Evolutionary conservation across 2,888 invertebrate species (phyloP).

Genomic region (Caenorhabditis sp.): DNA sequence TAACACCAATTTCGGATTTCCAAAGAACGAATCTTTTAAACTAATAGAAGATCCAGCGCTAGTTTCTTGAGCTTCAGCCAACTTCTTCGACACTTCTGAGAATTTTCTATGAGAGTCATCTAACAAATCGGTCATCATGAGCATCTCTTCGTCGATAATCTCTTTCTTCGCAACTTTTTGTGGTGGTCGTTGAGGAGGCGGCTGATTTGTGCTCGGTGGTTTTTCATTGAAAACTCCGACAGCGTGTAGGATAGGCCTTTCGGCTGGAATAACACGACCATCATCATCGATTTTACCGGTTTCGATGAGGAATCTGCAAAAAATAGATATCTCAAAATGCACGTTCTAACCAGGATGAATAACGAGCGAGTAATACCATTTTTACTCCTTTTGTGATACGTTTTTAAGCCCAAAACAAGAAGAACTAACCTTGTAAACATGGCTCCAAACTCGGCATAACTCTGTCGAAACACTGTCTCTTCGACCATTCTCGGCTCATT

Average conservation of each 20-base stretch:
- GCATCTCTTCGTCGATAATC: slow-evolving; percentile 19
- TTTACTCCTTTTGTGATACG: no score
- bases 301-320: slow-evolving; percentile 17
- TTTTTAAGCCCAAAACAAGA: no score
- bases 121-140: slow-evolving; percentile 14
- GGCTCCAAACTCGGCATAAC: slow-evolving; percentile 33
- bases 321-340: neutral
- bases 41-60: neutral
- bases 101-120: slow-evolving; percentile 34
- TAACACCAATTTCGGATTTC: slow-evolving; percentile 26
- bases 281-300: slow-evolving; percentile 25
- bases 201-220: neutral
- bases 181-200: neutral
- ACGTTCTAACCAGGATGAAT: no score
- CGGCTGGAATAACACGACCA: slow-evolving; percentile 16
- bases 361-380: no score
- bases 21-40: slow-evolving; percentile 22
- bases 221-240: neutral
- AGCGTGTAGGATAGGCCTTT: slow-evolving; percentile 15
- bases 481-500: slow-evolving; percentile 13
- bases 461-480: slow-evolving; percentile 7
- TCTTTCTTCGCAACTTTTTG: neutral
- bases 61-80: slow-evolving; percentile 9
- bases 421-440: slow-evolving; percentile 32
- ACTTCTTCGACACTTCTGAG: slow-evolving; percentile 12